phyloP scores from a whole-genome alignment of 1,140 invertebrate genomes.

The Tetranychus cinnabarinus region DNA sequence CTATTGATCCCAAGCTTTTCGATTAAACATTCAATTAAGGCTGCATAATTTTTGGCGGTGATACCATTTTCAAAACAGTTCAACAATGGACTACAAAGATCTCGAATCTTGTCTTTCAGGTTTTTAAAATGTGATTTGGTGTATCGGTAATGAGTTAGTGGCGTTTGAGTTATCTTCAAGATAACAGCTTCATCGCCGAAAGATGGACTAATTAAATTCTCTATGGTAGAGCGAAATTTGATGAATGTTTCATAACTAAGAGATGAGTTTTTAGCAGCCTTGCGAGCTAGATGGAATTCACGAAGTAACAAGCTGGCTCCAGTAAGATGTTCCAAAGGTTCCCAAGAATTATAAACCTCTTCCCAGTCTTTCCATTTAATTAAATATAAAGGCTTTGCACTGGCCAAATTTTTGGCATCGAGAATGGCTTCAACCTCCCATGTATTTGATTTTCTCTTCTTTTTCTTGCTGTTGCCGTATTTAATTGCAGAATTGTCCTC shows the following conservation, averaged over 20 bases:
- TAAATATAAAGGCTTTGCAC: neutral
- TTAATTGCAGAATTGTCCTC: no score
- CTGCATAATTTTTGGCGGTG: neutral
- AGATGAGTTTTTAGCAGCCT: neutral
- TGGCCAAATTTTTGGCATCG: no score
- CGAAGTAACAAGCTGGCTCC: neutral
- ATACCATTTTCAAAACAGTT: neutral
- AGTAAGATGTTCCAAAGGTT: neutral
- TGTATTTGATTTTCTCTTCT: no score
- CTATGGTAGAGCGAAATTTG: neutral
- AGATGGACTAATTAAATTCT: neutral
- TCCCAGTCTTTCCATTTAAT: conserved; percentile 5
- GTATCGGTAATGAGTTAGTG: neutral
- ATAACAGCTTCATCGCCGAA: neutral
- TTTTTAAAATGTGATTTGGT: neutral
- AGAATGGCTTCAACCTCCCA: no score
- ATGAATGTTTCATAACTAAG: neutral
- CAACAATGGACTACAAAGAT: neutral
- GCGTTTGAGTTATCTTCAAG: neutral
- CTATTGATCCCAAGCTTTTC: neutral
- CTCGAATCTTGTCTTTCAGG: neutral
- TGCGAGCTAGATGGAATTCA: neutral
- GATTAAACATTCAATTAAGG: neutral
- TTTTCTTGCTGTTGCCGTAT: no score
- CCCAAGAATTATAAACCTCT: neutral